Base-by-base conservation (phyloP, 2,888 invertebrate genomes). In the Tenthredo distinguenda region DNA sequence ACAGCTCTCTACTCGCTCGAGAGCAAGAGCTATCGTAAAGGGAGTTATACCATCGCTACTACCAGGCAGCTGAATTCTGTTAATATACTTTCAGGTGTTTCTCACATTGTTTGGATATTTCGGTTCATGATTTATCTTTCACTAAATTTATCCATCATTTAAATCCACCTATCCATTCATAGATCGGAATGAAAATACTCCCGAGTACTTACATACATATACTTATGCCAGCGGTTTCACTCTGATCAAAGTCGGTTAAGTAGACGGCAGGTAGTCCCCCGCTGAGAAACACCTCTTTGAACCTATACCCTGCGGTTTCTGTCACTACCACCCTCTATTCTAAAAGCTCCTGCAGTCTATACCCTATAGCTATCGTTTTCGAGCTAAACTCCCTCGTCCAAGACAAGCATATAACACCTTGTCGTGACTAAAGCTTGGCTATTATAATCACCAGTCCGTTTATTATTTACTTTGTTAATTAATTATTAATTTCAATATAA, bases 231-330 rank as follows among this genome's bases (percentile, higher is more conserved):
- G 90, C 91, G 91, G 92, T 90, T 91, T 89, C 90, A 89, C 90
- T 89, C 92, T 93, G 93, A 93, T 93, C 93, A 92, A 92, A 93
- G 92, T 83, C 83, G 71, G 43, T 92, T 93, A 92, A 93, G 92
- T 93, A 93, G 93, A 92, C 92, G 89, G 83, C 47, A 68, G 83
- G 83, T 62, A 77, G 50, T 77, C 55, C 90, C 88, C 88, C 86
- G 86, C 86, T 87, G 87, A 86, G 88, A 85, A 88, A 89, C 68
- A 89, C 90, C 91, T 90, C 91, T 92, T 91, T 91, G 90, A 90
- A 90, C 90, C 89, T 89, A 89, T 26, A 81, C 89, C 90, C 86
- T 92, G 92, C 92, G 92, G 92, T 92, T 92, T 92, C 89, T 89
- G 90, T 90, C 90, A 89, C 90, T 87, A 88, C 74, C 50, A n/a